Base-by-base conservation (phyloP, 1,140 invertebrate species). In the Lepidotrigona ventralis region DNA sequence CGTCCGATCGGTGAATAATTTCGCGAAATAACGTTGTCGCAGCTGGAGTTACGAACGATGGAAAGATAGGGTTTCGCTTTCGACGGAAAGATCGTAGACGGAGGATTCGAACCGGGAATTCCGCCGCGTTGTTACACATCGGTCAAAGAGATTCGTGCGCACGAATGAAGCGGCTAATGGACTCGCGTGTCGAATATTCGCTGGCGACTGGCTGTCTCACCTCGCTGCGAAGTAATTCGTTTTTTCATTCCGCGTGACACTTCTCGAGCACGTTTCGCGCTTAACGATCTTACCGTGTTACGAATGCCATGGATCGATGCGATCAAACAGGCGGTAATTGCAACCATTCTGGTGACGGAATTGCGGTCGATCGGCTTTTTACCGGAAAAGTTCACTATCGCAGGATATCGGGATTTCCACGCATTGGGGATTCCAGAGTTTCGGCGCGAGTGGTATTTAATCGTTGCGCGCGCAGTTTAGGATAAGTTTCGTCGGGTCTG, bases 131-230 rank as follows among this genome's bases (percentile, higher is more conserved):
- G 88, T 89, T 88, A 86, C 86, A 58, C 66, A 86, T 79, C 78
- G 74, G 46, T 23, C 15, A 76, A 60, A 77, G 29, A 21, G 71
- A 60, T 63, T 39, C 51, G 75, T 73, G 56, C 46, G 53, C 81
- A 58, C 63, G 39, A 51, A 26, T 68, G n/a, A n/a, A n/a, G 19
- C 14, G 17, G 15, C 58, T 56, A 56, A 81, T 73, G 54, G 69
- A 85, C 90, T 92, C 88, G 90, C 91, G 90, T 92, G 89, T 83
- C 85, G 69, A 86, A 86, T 86, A 91, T 91, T 90, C 64, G 56
- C 39, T 0, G 39, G 79, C 79, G n/a, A 17, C 51, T 51, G 19
- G 0, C 73, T 58, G 39, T 26, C 21, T n/a, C 63, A 46, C 39
- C 29, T 39, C 46, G 17, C 73, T 15, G 17, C 60, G n/a, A 77